These are phyloP conservation scores for Galendromus occidentalis DNA, from an alignment of 1,140 invertebrate genomes.

Conservation along the genomic window DNA sequence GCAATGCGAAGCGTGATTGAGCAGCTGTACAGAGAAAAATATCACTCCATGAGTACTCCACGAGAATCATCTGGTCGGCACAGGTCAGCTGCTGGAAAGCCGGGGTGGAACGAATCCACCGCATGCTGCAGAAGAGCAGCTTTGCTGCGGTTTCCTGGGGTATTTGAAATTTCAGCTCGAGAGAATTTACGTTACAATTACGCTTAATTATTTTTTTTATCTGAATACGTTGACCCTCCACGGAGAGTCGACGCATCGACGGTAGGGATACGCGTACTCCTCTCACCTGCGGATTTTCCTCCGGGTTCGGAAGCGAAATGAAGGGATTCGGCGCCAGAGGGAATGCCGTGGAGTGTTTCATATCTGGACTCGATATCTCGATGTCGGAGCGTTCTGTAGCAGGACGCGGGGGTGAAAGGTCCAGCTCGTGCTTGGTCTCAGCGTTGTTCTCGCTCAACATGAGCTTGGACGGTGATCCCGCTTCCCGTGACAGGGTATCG, in stretches of 20 bases:
- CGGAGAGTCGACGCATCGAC: too few species aligned
- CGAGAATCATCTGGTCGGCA: slow-evolving; percentile 45
- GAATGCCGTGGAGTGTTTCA: background rate
- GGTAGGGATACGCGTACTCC: too few species aligned
- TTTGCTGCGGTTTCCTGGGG: slow-evolving; percentile 54
- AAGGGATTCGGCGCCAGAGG: background rate
- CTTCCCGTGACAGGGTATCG: background rate
- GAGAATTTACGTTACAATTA: too few species aligned
- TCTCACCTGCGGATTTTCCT: background rate
- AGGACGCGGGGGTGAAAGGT: background rate
- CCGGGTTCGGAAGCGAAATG: background rate
- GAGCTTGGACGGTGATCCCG: background rate
- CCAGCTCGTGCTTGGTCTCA: background rate
- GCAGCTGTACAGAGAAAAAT: slow-evolving; percentile 60
- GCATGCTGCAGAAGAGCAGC: slow-evolving; percentile 49
- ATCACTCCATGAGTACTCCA: slow-evolving; percentile 60
- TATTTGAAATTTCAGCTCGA: slow-evolving; percentile 32
- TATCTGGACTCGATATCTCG: background rate
- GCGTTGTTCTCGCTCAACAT: background rate
- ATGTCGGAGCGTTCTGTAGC: background rate
- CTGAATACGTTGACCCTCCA: too few species aligned
- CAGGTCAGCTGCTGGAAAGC: slow-evolving; percentile 48
- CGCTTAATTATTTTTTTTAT: too few species aligned
- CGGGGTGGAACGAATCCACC: slow-evolving; percentile 52
- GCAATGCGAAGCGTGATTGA: slow-evolving; percentile 48